Base-by-base conservation (phyloP, 2,113 vertebrate species). In the Indicator maculatus region DNA sequence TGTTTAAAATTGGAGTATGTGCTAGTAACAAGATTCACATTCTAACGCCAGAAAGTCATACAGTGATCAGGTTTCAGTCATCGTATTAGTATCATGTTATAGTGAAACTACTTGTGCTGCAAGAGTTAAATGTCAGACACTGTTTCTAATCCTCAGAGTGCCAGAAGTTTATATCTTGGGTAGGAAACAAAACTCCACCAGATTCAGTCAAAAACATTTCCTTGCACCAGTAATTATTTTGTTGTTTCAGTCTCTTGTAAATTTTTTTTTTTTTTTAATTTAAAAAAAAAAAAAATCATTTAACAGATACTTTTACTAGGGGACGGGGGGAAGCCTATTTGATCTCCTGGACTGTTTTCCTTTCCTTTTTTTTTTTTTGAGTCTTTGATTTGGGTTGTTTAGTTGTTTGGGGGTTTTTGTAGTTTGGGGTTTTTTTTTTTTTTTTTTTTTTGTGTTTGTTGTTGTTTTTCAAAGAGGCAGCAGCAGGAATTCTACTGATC, bases 121-220 rank as follows among this genome's bases (percentile, higher is more conserved):
- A 91, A 69, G 89, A 87, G 91, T 94, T 94, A 89, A 95, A 82
- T 73, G 71, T 33, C 70, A 66, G 39, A 77, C 39, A 65, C 44
- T 65, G 41, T 30, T 72, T 73, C 55, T 52, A 31, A 45, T 31
- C 59, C 64, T 26, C 44, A 11, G 26, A 23, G 55, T 33, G 11
- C n/a, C 80, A 21, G 36, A 58, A 70, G 70, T 91, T 79, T 63
- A 0, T 16, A 8, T 24, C 8, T 61, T 63, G 16, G 6, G 20
- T 30, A 14, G 53, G 60, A 83, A 75, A 85, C 52, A 79, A 56
- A 93, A 84, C 73, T 67, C n/a, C 4, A 1, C 47, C 24, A 36
- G 63, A 20, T 61, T 79, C 50, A 27, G 21, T 82, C 39, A 61
- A 70, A 94, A 93, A 39, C 47, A n/a, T 72, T 27, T 73, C 55